These are phyloP conservation scores for Genyomyrus donnyi DNA, from an alignment of 2,113 vertebrate genomes.

Conservation along the genomic window DNA sequence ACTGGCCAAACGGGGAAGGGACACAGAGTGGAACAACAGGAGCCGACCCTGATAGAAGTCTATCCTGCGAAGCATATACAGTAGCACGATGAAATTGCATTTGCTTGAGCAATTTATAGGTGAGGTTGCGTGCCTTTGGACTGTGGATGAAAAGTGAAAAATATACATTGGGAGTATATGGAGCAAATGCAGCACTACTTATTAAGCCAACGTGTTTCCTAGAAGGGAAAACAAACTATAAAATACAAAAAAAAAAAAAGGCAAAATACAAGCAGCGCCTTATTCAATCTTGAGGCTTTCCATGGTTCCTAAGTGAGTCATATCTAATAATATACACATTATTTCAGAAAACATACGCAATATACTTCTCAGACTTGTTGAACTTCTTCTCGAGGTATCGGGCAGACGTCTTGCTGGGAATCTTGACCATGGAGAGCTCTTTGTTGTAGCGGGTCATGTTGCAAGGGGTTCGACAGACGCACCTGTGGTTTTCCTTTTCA, in stretches of 20 bases:
- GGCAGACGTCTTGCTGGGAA: slow-evolving; percentile 95
- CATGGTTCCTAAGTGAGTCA: neutral
- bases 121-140: neutral
- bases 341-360: slow-evolving; percentile 70
- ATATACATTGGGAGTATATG: neutral
- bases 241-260: neutral
- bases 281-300: neutral
- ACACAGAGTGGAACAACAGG: too few relatives aligned
- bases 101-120: neutral
- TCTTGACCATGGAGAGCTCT: slow-evolving; percentile 98
- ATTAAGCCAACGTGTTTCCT: neutral
- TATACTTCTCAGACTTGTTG: slow-evolving; percentile 95
- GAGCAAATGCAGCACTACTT: neutral
- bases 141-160: neutral
- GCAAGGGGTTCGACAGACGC: slow-evolving; percentile 88
- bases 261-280: neutral
- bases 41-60: neutral
- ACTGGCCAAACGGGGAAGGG: too few relatives aligned
- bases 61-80: neutral
- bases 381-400: slow-evolving; percentile 98
- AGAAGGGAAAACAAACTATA: neutral
- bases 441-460: slow-evolving; percentile 98
- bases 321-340: neutral
- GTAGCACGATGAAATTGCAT: neutral
- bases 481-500: slow-evolving; percentile 82